Base-by-base conservation (phyloP, 2,888 invertebrate species). In the Lamproptera curius region DNA sequence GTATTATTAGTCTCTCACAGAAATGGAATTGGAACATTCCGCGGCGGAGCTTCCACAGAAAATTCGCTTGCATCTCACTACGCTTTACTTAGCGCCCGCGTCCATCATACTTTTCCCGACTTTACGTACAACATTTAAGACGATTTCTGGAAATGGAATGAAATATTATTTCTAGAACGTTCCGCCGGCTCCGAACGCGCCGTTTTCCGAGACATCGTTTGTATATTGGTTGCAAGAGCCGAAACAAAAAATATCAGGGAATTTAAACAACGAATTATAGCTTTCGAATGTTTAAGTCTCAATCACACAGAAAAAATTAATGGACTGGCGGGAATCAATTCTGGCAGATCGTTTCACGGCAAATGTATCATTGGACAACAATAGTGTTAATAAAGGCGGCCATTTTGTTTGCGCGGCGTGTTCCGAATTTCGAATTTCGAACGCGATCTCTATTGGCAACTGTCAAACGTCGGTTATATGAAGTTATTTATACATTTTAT, bases 11-110 rank as follows among this genome's bases (percentile, higher is more conserved):
- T 85, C 85, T 85, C 77, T 85, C 81, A 85, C 83, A 83, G 84
- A 86, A 86, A 87, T 87, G 86, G 86, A 86, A 86, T 85, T 85
- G 85, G 84, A 85, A 83, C 87, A 84, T 86, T 86, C 74, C 76
- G 70, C 67, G 80, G 74, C 72, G 79, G 84, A 84, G 79, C 77
- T 86, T 85, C 77, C 74, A 81, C 80, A 75, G 83, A 75, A 84
- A 79, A 82, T 83, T 66, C 65, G 61, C 68, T 59, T 70, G 70
- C 70, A 72, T 71, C 66, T 80, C 79, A 74, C 78, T 83, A 81
- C 80, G 77, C 79, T 80, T 82, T 79, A 84, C 84, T 81, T 84
- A 80, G 76, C 78, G 54, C 70, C 68, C 74, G 73, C 67, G 65
- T 67, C 79, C 84, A 84, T 85, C 79, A 83, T 80, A 83, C 83